These are phyloP conservation scores for Dicranocentrus wangi DNA, from an alignment of 2,888 invertebrate genomes.

Conservation along the genomic window DNA sequence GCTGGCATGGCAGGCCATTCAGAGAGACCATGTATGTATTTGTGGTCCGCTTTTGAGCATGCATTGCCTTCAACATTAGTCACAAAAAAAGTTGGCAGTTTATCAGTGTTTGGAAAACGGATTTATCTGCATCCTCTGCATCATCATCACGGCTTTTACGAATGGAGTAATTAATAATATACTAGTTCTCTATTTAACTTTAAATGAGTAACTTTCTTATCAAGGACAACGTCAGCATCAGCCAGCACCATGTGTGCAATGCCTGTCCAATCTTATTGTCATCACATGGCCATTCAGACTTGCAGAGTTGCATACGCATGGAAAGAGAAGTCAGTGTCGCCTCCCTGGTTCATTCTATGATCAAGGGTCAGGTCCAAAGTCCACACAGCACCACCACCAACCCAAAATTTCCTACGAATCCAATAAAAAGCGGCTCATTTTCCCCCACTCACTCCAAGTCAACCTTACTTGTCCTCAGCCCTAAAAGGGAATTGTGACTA, in stretches of 20 bases:
- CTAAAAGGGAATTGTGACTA: neutral
- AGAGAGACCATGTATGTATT: too few relatives aligned
- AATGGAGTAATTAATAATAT: too few relatives aligned
- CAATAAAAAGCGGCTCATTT: neutral
- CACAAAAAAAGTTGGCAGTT: neutral
- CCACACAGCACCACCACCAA: neutral
- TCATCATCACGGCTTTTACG: too few relatives aligned
- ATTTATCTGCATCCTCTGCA: constrained; percentile 16
- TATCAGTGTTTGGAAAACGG: constrained; percentile 1
- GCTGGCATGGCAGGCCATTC: too few relatives aligned
- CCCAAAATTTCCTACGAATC: neutral
- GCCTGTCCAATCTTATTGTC: constrained; percentile 46
- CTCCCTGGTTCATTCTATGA: neutral
- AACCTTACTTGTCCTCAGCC: neutral
- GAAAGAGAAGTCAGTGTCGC: neutral
- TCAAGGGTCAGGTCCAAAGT: constrained; percentile 59
- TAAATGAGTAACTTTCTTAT: too few relatives aligned
- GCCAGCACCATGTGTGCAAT: constrained; percentile 48
- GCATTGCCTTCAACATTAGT: too few relatives aligned
- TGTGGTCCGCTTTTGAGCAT: too few relatives aligned
- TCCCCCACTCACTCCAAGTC: neutral
- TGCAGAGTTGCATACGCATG: constrained; percentile 3
- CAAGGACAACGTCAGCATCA: constrained; percentile 24
- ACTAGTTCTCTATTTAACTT: too few relatives aligned
- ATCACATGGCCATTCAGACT: too few relatives aligned